Evolutionary conservation across 2,113 vertebrate species (phyloP).

Genomic region (Oplegnathus fasciatus): DNA sequence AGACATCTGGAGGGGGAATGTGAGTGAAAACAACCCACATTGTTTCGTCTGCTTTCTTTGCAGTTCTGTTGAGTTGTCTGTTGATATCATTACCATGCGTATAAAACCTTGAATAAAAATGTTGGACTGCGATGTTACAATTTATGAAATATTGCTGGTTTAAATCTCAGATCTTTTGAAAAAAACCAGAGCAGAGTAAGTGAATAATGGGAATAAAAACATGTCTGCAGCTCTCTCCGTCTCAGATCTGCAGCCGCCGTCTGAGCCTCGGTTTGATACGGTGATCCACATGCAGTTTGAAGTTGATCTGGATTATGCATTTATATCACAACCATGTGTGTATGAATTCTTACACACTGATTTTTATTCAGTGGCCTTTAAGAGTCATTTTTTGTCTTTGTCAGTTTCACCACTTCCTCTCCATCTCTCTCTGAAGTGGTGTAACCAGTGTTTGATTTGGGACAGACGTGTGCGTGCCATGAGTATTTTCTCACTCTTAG

Average conservation of each 20-base stretch:
- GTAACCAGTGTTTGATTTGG: background rate
- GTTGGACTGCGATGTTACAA: background rate
- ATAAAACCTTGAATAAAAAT: background rate
- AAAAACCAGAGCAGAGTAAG: background rate
- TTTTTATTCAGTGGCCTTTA: too few species aligned
- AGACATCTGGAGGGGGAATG: background rate
- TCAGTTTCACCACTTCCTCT: background rate
- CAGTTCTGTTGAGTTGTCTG: background rate
- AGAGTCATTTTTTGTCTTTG: background rate
- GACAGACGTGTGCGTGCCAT: background rate
- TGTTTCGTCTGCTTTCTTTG: background rate
- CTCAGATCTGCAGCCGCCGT: slow-evolving; percentile 5
- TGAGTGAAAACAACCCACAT: background rate
- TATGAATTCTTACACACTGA: too few species aligned
- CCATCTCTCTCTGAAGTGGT: background rate
- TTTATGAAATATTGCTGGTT: background rate
- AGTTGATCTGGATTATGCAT: slow-evolving; percentile 4
- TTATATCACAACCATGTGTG: slow-evolving; percentile 45
- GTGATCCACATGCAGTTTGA: background rate
- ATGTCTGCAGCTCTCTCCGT: background rate
- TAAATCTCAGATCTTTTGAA: background rate
- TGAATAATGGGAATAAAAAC: slow-evolving; percentile 31
- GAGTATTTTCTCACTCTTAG: background rate
- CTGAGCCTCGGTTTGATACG: slow-evolving; percentile 1
- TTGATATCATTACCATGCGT: slow-evolving; percentile 16